A percentile compares a stretch with the other conserved stretches of the same genome.
These are phyloP conservation scores for Anguilla marmorata DNA, from an alignment of 2,797 vertebrate genomes.

Conservation along the genomic window DNA sequence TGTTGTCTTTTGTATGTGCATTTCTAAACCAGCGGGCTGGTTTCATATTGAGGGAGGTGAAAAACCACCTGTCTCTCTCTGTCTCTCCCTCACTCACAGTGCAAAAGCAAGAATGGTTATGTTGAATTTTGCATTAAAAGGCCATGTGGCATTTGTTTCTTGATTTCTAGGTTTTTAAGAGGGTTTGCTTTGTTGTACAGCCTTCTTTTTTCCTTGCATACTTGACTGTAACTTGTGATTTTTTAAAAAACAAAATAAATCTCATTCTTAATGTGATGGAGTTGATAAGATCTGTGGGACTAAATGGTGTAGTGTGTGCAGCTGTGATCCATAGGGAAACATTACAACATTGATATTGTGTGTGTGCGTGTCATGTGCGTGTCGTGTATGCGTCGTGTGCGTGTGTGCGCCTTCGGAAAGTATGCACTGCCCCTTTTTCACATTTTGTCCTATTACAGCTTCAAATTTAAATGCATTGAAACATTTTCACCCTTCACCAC, in stretches of 20 bases:
- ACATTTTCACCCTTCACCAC: too few relatives aligned
- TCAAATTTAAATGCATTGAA: too few relatives aligned
- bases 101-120: neutral
- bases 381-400: too few relatives aligned
- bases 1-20: neutral
- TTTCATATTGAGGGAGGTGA: neutral
- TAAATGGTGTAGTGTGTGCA: neutral
- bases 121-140: neutral
- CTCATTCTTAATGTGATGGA: slow-evolving; percentile 16
- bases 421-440: too few relatives aligned
- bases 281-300: neutral
- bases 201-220: slow-evolving; percentile 34
- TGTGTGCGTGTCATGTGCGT: too few relatives aligned
- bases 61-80: neutral
- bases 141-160: neutral
- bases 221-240: slow-evolving; percentile 44
- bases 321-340: too few relatives aligned
- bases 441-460: too few relatives aligned
- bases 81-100: neutral
- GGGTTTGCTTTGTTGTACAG: slow-evolving; percentile 19
- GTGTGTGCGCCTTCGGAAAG: too few relatives aligned
- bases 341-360: too few relatives aligned
- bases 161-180: slow-evolving; percentile 23
- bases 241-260: slow-evolving; percentile 14
- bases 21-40: slow-evolving; percentile 44